A percentile compares a stretch with the other conserved stretches of the same genome.
phyloP scores from a whole-genome alignment of 2,113 vertebrate species.

The Upupa epops region DNA sequence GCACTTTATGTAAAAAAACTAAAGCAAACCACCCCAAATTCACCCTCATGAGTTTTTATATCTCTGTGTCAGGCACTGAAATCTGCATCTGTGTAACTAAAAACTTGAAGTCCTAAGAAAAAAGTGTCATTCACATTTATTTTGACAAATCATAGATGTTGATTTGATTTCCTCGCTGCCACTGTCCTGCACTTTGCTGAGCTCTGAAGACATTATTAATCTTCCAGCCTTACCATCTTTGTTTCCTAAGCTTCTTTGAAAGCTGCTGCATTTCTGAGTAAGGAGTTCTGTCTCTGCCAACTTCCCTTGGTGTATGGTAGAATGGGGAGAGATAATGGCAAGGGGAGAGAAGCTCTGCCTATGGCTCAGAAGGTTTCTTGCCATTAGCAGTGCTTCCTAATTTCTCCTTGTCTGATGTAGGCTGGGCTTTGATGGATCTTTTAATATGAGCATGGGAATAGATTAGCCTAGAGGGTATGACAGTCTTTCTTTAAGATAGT shows the following conservation, averaged over 20 bases:
- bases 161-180: not conserved
- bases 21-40: not conserved
- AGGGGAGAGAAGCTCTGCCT: not conserved
- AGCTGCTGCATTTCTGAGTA: not conserved
- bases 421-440: constrained; percentile 38
- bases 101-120: not conserved
- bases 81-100: not conserved
- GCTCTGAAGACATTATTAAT: not conserved
- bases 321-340: not conserved
- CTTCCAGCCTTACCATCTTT: not conserved
- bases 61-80: not conserved
- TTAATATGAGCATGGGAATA: constrained; percentile 44
- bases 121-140: not conserved
- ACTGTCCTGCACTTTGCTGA: not conserved
- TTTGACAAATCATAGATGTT: not conserved
- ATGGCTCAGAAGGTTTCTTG: not conserved
- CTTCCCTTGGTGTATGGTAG: not conserved
- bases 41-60: not conserved
- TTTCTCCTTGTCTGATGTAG: constrained; percentile 1
- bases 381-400: constrained; percentile 3
- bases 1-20: not conserved
- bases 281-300: not conserved
- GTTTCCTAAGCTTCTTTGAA: not conserved
- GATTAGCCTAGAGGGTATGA: constrained; percentile 43
- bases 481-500: not conserved